Conservation (phyloP, 2,113 vertebrate genomes). For the Rhabdomys dilectus region DNA sequence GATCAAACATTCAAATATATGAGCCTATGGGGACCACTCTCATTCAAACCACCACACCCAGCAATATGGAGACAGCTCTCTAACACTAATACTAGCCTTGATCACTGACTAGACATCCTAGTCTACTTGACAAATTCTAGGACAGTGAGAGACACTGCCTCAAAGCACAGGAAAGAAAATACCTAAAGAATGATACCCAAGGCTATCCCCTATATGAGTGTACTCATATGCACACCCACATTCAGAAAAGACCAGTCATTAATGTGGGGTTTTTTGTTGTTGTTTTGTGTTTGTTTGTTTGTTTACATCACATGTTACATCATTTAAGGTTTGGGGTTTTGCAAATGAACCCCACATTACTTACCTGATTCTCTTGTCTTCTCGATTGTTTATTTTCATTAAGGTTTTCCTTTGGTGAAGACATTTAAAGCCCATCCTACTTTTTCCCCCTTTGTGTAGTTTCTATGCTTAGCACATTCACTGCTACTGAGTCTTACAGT, state of each 20-base stretch:
- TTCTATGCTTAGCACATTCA: background rate
- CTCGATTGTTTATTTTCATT: background rate
- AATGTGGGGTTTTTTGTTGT: background rate
- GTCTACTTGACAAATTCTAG: background rate
- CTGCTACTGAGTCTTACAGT: background rate
- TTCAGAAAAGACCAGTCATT: background rate
- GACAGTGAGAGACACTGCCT: background rate
- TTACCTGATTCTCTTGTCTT: background rate
- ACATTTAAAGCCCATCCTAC: background rate
- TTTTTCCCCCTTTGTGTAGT: background rate
- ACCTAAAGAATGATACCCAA: background rate
- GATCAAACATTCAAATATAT: background rate
- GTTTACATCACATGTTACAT: background rate
- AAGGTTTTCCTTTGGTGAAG: background rate
- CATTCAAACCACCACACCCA: background rate
- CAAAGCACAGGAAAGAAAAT: background rate
- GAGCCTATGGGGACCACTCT: no score
- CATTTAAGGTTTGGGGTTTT: rapidly evolving
- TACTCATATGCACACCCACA: background rate
- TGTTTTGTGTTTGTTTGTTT: background rate
- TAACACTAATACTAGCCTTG: background rate
- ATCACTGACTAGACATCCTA: background rate
- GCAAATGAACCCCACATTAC: background rate
- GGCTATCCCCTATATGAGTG: background rate
- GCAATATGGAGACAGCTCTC: background rate